phyloP scores from a whole-genome alignment of 2,888 invertebrate species.

The Leptopilina syphax region DNA sequence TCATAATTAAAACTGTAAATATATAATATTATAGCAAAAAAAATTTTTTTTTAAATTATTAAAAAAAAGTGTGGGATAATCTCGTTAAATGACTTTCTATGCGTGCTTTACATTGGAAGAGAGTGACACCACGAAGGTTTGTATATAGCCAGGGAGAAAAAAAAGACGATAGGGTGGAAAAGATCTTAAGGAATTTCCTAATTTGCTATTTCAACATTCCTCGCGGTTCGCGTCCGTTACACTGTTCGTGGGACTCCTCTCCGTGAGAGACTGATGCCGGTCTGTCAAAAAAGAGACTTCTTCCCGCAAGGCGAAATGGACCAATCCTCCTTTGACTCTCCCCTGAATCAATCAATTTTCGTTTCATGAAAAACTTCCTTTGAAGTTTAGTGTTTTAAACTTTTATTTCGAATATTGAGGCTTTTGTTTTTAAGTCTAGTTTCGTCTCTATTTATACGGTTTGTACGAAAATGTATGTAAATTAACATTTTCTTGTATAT shows the following conservation, averaged over 20 bases:
- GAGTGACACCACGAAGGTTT: constrained; percentile 45
- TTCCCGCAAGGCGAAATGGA: constrained; percentile 48
- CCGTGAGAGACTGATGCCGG: constrained; percentile 67
- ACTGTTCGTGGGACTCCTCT: constrained; percentile 69
- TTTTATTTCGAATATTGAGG: background rate
- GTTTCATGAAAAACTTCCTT: constrained; percentile 13
- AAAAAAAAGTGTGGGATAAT: background rate
- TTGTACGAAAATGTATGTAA: too few relatives aligned
- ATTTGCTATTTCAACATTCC: constrained; percentile 75
- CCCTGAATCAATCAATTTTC: constrained; percentile 19
- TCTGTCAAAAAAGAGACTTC: constrained; percentile 72
- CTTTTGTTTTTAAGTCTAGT: background rate
- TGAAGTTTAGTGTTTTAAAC: background rate
- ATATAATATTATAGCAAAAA: too few relatives aligned
- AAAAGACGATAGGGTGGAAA: constrained; percentile 57
- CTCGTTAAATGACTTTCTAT: constrained; percentile 1
- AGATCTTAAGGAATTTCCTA: constrained; percentile 72
- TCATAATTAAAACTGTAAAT: too few relatives aligned
- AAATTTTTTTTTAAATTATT: too few relatives aligned
- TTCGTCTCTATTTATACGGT: too few relatives aligned
- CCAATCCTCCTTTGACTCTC: constrained; percentile 25
- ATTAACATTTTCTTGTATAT: too few relatives aligned
- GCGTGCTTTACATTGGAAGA: constrained; percentile 33
- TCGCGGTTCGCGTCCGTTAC: constrained; percentile 66
- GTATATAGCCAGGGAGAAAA: constrained; percentile 44